Evolutionary conservation across 2,113 vertebrate species (phyloP).

Genomic region (Cygnus atratus): DNA sequence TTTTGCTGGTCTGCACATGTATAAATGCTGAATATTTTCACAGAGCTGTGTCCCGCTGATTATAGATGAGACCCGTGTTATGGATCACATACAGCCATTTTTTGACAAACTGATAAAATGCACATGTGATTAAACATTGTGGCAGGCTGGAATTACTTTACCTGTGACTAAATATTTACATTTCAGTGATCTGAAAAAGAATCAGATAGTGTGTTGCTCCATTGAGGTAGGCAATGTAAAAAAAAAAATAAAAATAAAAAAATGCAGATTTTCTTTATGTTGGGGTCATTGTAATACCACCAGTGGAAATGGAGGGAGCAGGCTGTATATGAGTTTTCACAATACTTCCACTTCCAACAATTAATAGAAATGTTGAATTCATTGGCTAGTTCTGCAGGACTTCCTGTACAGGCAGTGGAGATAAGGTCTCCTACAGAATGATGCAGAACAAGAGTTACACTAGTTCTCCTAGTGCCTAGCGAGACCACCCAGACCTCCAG

Average conservation of each 20-base stretch:
- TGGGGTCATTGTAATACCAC: neutral
- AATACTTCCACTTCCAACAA: neutral
- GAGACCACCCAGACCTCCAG: neutral
- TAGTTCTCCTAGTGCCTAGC: neutral
- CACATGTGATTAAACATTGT: neutral
- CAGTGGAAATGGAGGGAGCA: neutral
- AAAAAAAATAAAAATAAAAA: neutral
- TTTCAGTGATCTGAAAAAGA: neutral
- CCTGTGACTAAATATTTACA: neutral
- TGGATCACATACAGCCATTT: rapidly evolving
- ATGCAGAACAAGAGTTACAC: neutral
- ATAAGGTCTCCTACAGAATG: neutral
- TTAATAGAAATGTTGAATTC: neutral
- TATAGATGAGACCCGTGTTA: neutral
- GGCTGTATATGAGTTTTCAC: neutral
- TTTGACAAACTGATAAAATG: neutral
- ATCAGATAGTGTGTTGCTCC: neutral
- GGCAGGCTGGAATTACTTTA: neutral
- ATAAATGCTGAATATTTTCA: neutral
- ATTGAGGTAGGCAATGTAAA: neutral
- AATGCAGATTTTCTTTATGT: neutral
- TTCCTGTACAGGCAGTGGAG: neutral
- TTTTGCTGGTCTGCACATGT: neutral
- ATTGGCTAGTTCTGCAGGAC: neutral
- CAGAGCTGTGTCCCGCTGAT: neutral